phyloP scores from a whole-genome alignment of 2,113 vertebrate species.

The Cygnus atratus region DNA sequence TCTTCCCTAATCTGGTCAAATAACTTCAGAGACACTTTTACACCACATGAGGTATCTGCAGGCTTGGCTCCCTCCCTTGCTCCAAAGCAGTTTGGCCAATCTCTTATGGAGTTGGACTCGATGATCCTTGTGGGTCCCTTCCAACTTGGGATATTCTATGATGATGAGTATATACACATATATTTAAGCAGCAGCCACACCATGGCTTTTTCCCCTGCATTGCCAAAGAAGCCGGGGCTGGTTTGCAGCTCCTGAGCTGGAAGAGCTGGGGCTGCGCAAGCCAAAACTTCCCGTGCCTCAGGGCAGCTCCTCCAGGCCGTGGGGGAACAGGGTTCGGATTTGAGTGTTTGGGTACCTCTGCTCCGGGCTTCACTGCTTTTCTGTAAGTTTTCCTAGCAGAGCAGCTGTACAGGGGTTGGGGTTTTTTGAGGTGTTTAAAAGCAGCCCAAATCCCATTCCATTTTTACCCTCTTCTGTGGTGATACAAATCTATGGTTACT shows the following conservation, averaged over 20 bases:
- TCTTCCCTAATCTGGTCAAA: neutral
- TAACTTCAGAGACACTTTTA: neutral
- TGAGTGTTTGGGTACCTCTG: neutral
- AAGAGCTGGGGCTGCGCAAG: neutral
- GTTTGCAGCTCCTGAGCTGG: neutral
- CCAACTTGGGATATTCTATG: no score
- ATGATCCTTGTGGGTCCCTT: no score
- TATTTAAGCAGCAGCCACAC: neutral
- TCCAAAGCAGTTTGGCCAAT: neutral
- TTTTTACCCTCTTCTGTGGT: neutral
- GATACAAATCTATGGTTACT: neutral
- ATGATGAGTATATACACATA: fast-evolving
- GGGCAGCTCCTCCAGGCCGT: neutral
- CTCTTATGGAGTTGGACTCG: neutral
- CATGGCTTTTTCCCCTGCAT: fast-evolving
- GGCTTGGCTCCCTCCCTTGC: neutral
- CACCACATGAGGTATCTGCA: neutral
- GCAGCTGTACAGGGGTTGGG: neutral
- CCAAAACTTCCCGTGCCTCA: fast-evolving
- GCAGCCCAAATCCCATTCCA: neutral
- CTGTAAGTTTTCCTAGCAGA: neutral
- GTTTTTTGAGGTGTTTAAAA: neutral
- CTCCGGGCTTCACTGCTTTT: neutral
- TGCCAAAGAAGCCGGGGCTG: neutral
- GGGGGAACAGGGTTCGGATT: neutral